Conservation (phyloP, 2,888 invertebrate species). For the Drosophila mayaguana region DNA sequence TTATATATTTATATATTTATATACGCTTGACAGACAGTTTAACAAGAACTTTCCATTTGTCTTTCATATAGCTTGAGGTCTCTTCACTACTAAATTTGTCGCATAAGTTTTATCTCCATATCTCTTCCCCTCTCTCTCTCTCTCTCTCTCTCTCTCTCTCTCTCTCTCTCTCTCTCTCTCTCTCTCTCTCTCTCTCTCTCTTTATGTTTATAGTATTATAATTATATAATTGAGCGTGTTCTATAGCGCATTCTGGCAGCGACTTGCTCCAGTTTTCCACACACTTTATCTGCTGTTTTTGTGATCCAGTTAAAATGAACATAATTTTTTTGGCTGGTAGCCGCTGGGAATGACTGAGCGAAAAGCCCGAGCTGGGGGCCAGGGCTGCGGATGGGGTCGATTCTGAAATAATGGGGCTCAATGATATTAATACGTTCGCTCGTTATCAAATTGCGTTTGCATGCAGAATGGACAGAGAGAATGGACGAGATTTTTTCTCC, state of each 20-base stretch:
- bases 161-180: background rate
- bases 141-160: background rate
- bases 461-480: conserved; percentile 79
- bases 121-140: too few species aligned
- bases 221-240: conserved; percentile 2
- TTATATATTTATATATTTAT: too few species aligned
- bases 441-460: conserved; percentile 83
- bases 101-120: background rate
- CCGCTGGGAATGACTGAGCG: conserved; percentile 31
- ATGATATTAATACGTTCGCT: conserved; percentile 84
- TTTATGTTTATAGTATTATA: too few species aligned
- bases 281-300: conserved; percentile 11
- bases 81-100: background rate
- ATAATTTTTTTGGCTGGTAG: conserved; percentile 62
- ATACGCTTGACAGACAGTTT: background rate
- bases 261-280: conserved; percentile 1
- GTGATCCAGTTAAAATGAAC: conserved; percentile 49
- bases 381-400: conserved; percentile 9
- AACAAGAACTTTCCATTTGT: background rate
- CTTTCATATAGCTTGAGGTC: too few species aligned
- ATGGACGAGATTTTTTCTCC: conserved; percentile 39
- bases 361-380: background rate
- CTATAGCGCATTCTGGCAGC: conserved; percentile 30
- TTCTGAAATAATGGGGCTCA: conserved; percentile 73
- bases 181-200: too few species aligned